Evolutionary conservation across 2,888 invertebrate genomes (phyloP), one percentile per base, ranked within the genome.

Genomic region (Metopia argyrocephala): DNA sequence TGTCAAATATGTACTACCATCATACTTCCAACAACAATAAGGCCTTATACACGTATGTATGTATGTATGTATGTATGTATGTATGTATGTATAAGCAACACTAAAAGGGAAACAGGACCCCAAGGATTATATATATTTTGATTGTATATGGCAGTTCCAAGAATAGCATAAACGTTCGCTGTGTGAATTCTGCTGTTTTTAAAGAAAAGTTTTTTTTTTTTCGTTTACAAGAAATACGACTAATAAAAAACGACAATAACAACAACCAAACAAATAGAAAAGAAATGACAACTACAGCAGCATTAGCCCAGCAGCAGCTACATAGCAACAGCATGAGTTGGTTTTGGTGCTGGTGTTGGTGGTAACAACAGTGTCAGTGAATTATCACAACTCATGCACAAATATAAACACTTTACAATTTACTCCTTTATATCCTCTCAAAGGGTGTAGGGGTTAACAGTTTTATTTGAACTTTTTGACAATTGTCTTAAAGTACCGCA

Each of bases 401-500:
- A 7, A 15, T 15, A 38, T 38, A 38, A 9, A 48, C n/a, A 9
- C 9, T 18, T 38, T 38, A 38, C 38, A 38, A 12, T 38, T 38
- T 38, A 9, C 9, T 3, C 38, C 12, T 28, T 23, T 23, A 25
- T 27, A 45, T 27, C 54, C 46, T 28, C 18, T 27, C 27, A 28
- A 74, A 56, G 6, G 5, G 20, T n/a, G n/a, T n/a, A n/a, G n/a
- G n/a, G n/a, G n/a, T n/a, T n/a, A n/a, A 2, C 12, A 78, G 52
- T 78, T 61, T 65, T 59, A 61, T 65, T 76, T 83, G 83, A 84
- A 83, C 82, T 83, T 87, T n/a, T 87, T 87, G 86, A 87, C 87
- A 87, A 87, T 87, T 87, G 87, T 87, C 87, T 84, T 85, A 82
- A 87, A 87, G 86, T 87, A 79, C 86, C 81, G 78, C 83, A 83